Evolutionary conservation across 2,888 invertebrate genomes (phyloP), one percentile per base, ranked within the genome.

Genomic region (Pharmacophagus antenor): DNA sequence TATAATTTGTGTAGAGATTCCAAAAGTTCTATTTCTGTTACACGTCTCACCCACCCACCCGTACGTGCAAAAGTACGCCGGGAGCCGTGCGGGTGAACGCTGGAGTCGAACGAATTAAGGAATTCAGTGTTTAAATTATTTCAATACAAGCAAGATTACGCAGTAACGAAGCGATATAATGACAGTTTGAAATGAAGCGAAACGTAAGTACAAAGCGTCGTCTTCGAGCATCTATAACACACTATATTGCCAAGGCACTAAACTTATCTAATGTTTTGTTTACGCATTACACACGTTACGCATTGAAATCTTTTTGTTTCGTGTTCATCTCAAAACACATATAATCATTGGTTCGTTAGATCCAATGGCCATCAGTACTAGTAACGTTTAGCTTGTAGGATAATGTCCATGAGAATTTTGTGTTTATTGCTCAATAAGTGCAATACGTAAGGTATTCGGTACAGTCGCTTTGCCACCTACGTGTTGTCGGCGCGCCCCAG

Each of bases 1-100:
- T 85, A 86, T 88, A 87, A 86, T 87, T 87, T 84, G 83, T 84
- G 77, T 80, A 77, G 82, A 79, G 84, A 88, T 89, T 89, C 86
- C 87, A 85, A 88, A 88, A 86, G 84, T 79, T 88, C 89, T 90
- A 89, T 90, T 90, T 88, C 82, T 77, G 89, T 84, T 69, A 68
- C 76, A 67, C 81, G 79, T 75, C 77, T 78, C 83, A 80, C 76
- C 81, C 84, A 68, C 72, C 67, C 69, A 67, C 68, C 65, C 63
- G 8, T 58, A 69, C 74, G 77, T 74, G 78, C 79, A 79, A 80
- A 82, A 75, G 51, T 56, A 23, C 71, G 76, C 77, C 73, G 77
- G 76, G 77, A 76, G 78, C 75, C 72, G 80, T 70, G 71, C 79
- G 77, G 76, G 80, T 74, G 76, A 78, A 77, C 80, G 74, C 75